Percentiles rank a stretch among this genome's conserved stretches.
Conservation (phyloP, 1,140 invertebrate genomes). For the Mizuhopecten yessoensis region DNA sequence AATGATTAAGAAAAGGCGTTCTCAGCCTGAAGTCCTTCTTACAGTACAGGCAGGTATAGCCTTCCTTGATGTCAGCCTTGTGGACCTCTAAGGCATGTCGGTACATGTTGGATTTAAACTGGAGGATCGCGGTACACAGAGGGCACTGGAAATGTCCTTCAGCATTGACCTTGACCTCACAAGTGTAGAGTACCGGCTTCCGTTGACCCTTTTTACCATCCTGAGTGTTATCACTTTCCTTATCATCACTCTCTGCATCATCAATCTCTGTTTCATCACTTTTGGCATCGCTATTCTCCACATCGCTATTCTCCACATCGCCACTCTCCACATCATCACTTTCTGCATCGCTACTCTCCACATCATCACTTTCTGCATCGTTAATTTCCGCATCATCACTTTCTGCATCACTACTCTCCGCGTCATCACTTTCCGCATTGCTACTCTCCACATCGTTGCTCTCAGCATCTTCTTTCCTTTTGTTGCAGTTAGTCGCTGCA, state of each 20-base stretch:
- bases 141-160: background rate
- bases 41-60: background rate
- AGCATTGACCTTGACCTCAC: background rate
- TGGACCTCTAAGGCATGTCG: background rate
- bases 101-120: background rate
- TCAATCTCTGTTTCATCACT: background rate
- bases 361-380: background rate
- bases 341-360: background rate
- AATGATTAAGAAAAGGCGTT: background rate
- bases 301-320: background rate
- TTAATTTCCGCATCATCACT: background rate
- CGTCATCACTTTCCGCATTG: background rate
- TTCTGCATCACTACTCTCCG: background rate
- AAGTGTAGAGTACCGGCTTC: background rate
- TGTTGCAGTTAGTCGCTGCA: no score
- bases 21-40: constrained; percentile 6
- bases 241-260: background rate
- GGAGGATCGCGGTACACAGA: background rate
- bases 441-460: background rate
- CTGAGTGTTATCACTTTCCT: background rate
- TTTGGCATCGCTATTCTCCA: background rate
- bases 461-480: background rate
- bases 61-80: background rate
- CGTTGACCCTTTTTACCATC: background rate
- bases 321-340: background rate